Percentiles rank a stretch among this genome's conserved stretches.
phyloP scores from a whole-genome alignment of 2,797 vertebrate species.

The Melanotaenia maccullochi region DNA sequence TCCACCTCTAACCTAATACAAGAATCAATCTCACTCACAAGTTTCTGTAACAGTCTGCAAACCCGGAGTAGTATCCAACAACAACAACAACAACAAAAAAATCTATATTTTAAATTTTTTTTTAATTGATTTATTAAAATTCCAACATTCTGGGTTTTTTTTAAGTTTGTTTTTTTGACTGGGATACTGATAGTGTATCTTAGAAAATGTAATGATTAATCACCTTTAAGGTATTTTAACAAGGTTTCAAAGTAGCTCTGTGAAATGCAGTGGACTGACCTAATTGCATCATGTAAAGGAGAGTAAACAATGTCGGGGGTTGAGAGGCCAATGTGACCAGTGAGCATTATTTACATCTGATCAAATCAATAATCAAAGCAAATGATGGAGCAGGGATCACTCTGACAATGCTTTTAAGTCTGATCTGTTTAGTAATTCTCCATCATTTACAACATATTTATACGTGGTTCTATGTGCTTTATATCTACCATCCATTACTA shows the following conservation, averaged over 20 bases:
- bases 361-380: constrained; percentile 26
- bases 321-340: not conserved
- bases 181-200: constrained; percentile 22
- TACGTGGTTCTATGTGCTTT: not conserved
- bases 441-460: not conserved
- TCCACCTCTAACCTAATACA: constrained; percentile 9
- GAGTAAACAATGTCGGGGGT: constrained; percentile 16
- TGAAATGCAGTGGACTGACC: constrained; percentile 11
- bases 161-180: too few species aligned
- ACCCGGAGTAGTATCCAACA: not conserved
- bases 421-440: not conserved
- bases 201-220: constrained; percentile 31
- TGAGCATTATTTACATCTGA: constrained; percentile 12
- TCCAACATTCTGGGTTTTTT: constrained; percentile 6
- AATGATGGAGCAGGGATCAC: not conserved
- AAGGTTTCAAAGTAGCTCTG: not conserved
- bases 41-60: not conserved
- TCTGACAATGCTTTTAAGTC: not conserved
- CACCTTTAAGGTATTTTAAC: constrained; percentile 16
- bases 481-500: not conserved
- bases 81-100: not conserved
- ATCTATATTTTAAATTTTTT: constrained; percentile 13
- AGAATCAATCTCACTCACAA: not conserved
- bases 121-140: not conserved
- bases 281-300: constrained; percentile 18